Evolutionary conservation across 2,113 vertebrate species (phyloP).

Genomic region (Caloenas nicobarica): DNA sequence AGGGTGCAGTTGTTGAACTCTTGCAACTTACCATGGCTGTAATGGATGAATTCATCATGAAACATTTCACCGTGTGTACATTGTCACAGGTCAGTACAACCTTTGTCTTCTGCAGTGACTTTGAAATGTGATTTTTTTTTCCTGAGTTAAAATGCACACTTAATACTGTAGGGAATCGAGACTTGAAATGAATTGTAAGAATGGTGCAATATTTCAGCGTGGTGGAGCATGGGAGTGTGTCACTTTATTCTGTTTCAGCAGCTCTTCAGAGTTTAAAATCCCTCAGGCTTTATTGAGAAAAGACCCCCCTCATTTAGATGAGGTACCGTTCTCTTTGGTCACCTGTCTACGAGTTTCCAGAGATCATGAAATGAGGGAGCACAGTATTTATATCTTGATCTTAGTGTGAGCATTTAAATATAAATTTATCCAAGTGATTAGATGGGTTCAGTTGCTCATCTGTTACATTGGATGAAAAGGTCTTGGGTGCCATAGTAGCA

Average conservation of each 20-base stretch:
- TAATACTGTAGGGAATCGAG: not conserved
- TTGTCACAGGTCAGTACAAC: not conserved
- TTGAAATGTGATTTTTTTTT: not conserved
- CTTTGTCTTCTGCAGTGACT: conserved; percentile 8
- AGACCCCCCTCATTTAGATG: not conserved
- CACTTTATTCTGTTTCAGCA: conserved; percentile 39
- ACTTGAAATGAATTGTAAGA: conserved; percentile 18
- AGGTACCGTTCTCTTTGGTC: not conserved
- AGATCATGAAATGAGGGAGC: too few relatives aligned
- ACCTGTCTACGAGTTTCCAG: not conserved
- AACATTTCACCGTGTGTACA: not conserved
- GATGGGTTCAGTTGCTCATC: too few relatives aligned
- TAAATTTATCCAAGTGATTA: too few relatives aligned
- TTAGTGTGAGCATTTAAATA: too few relatives aligned
- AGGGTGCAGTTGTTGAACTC: not conserved
- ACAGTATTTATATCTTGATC: too few relatives aligned
- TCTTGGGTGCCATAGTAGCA: too few relatives aligned
- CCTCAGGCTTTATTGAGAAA: not conserved
- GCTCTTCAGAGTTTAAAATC: conserved; percentile 15
- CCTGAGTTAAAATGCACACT: not conserved
- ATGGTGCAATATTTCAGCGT: conserved; percentile 1
- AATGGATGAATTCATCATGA: not conserved
- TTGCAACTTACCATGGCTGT: not conserved
- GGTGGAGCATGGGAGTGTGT: not conserved
- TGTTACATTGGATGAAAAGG: too few relatives aligned